Conservation (phyloP, 2,888 invertebrate species). For the Andrena hattorfiana region DNA sequence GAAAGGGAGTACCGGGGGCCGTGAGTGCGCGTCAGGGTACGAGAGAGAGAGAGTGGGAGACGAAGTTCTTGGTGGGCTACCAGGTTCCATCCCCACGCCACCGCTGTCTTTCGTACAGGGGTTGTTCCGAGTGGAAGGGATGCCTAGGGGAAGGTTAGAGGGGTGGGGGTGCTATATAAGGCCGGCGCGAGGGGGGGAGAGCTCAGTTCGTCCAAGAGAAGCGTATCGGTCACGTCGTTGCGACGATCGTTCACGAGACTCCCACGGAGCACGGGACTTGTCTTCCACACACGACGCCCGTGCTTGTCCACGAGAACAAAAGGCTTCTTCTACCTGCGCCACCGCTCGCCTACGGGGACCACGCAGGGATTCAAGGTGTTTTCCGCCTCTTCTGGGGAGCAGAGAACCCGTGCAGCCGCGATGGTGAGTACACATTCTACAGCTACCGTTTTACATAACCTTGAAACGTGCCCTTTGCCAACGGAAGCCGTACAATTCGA, state of each 20-base stretch:
- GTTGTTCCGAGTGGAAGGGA: slow-evolving; percentile 75
- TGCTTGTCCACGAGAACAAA: slow-evolving; percentile 30
- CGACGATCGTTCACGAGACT: slow-evolving; percentile 66
- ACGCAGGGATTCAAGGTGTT: slow-evolving; percentile 60
- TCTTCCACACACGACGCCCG: slow-evolving; percentile 37
- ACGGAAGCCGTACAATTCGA: slow-evolving; percentile 30
- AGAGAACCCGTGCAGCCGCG: neutral
- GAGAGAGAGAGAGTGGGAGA: slow-evolving; percentile 19
- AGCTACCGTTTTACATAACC: slow-evolving; percentile 33
- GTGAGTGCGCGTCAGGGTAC: neutral
- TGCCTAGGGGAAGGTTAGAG: slow-evolving; percentile 77
- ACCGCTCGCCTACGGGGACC: slow-evolving; percentile 12
- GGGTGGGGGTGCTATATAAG: slow-evolving; percentile 85
- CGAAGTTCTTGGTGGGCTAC: slow-evolving; percentile 73
- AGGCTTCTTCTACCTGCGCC: slow-evolving; percentile 8
- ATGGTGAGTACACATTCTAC: slow-evolving; percentile 54
- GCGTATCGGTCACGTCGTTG: slow-evolving; percentile 81
- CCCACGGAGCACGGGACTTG: slow-evolving; percentile 62
- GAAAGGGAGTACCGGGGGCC: slow-evolving; percentile 6
- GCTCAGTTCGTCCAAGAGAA: slow-evolving; percentile 84
- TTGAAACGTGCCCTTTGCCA: slow-evolving; percentile 40
- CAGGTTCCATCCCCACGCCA: slow-evolving; percentile 77
- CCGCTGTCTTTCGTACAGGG: slow-evolving; percentile 70
- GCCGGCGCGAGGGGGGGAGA: slow-evolving; percentile 83
- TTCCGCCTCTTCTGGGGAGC: slow-evolving; percentile 21